A percentile compares a stretch with the other conserved stretches of the same genome.
These are phyloP conservation scores for Dryobota labecula DNA, from an alignment of 2,888 invertebrate species.

Conservation along the genomic window DNA sequence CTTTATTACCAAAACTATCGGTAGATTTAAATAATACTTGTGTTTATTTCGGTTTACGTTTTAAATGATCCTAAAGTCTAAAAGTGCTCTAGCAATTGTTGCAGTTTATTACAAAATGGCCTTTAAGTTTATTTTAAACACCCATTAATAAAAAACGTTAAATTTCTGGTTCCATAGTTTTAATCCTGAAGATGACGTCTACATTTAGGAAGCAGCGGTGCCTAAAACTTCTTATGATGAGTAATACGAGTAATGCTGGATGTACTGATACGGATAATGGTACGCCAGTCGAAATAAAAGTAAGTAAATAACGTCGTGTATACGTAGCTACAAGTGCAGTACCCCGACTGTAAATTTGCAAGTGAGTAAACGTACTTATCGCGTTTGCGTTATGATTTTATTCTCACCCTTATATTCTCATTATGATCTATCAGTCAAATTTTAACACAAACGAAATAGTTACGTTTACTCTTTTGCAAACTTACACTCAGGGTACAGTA, in stretches of 20 bases:
- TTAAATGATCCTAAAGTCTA: too few relatives aligned
- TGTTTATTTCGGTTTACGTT: constrained; percentile 1
- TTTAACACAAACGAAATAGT: too few relatives aligned
- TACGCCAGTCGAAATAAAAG: neutral
- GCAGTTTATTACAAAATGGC: neutral
- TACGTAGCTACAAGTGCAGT: neutral
- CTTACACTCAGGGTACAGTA: too few relatives aligned
- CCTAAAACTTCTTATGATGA: neutral
- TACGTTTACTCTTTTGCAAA: too few relatives aligned
- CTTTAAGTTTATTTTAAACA: neutral
- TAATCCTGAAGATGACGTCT: neutral
- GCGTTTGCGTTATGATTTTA: too few relatives aligned
- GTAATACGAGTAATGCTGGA: neutral
- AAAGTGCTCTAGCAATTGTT: too few relatives aligned
- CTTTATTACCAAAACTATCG: constrained; percentile 3
- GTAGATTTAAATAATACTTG: constrained; percentile 3
- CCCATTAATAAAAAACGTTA: too few relatives aligned
- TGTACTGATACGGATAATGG: neutral
- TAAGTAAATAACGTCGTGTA: too few relatives aligned
- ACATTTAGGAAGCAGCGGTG: neutral
- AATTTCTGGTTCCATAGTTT: neutral
- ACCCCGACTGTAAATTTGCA: neutral
- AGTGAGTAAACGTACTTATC: too few relatives aligned
- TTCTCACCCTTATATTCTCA: too few relatives aligned
- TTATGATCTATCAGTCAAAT: too few relatives aligned